Percentiles rank a stretch among this genome's conserved stretches.
These are phyloP conservation scores for Ispidina picta DNA, from an alignment of 2,797 vertebrate genomes.

Conservation along the genomic window DNA sequence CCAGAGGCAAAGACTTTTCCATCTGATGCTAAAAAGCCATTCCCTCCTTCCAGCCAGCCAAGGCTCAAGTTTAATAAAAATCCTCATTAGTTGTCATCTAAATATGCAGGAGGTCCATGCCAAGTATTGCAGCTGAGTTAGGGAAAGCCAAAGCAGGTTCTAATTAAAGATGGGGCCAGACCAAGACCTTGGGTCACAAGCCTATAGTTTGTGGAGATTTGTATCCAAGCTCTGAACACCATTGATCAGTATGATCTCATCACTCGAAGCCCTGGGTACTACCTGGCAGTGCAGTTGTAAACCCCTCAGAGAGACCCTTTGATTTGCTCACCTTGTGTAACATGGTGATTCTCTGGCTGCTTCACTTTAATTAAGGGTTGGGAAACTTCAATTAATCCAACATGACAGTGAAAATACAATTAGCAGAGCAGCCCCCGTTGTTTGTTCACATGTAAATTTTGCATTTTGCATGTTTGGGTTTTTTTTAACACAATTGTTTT, in stretches of 20 bases:
- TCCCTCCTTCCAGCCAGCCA: not conserved
- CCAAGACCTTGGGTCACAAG: not conserved
- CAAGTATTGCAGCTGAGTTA: constrained; percentile 18
- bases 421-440: constrained; percentile 22
- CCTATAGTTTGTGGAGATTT: not conserved
- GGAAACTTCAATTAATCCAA: constrained; percentile 49
- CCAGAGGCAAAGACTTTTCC: constrained; percentile 62
- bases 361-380: constrained; percentile 32
- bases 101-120: constrained; percentile 60
- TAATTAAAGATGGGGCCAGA: constrained; percentile 11
- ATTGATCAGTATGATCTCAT: not conserved
- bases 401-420: constrained; percentile 60
- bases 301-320: not conserved
- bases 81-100: constrained; percentile 71
- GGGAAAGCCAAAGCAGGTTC: constrained; percentile 13
- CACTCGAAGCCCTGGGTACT: not conserved
- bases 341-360: not conserved
- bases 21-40: constrained; percentile 56
- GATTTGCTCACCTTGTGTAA: not conserved
- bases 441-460: constrained; percentile 31
- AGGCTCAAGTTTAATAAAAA: constrained; percentile 75
- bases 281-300: not conserved
- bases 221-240: not conserved
- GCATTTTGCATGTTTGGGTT: constrained; percentile 5
- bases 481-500: constrained; percentile 15